Percentiles rank a stretch among this genome's conserved stretches.
Conservation (phyloP, 2,797 vertebrate genomes). For the Acanthurus tractus region DNA sequence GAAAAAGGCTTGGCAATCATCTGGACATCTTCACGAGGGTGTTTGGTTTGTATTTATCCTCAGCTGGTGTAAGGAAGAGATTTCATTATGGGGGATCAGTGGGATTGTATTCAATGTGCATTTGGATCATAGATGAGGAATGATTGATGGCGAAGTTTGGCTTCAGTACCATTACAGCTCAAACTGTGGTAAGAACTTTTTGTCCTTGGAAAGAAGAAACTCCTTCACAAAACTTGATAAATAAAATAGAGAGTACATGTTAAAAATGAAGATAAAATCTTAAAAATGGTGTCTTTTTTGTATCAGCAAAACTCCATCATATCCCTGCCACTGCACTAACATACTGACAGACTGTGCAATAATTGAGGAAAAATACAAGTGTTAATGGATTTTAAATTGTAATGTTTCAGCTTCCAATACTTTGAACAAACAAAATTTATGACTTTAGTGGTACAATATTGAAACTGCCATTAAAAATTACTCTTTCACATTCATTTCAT, state of each 20-base stretch:
- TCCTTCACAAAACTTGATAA: not conserved
- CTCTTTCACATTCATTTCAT: no score
- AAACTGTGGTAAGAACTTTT: not conserved
- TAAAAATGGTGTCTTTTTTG: not conserved
- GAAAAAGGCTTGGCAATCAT: constrained; percentile 35
- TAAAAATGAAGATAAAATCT: not conserved
- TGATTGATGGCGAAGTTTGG: constrained; percentile 48
- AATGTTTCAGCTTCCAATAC: not conserved
- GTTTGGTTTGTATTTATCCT: constrained; percentile 65
- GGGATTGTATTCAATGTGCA: constrained; percentile 62
- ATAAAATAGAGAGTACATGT: not conserved
- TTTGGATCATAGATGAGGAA: constrained; percentile 62
- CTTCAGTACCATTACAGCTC: constrained; percentile 25
- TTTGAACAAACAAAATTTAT: not conserved
- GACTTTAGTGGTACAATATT: not conserved
- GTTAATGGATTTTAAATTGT: not conserved
- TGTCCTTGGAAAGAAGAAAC: constrained; percentile 12
- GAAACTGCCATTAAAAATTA: not conserved
- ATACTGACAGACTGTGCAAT: not conserved
- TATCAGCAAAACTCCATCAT: not conserved
- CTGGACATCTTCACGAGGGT: constrained; percentile 28
- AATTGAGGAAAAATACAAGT: not conserved
- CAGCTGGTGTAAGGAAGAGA: constrained; percentile 64
- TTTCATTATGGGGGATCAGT: constrained; percentile 72
- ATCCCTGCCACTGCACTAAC: not conserved